phyloP scores from a whole-genome alignment of 2,888 invertebrate genomes.

The Monochamus alternatus region DNA sequence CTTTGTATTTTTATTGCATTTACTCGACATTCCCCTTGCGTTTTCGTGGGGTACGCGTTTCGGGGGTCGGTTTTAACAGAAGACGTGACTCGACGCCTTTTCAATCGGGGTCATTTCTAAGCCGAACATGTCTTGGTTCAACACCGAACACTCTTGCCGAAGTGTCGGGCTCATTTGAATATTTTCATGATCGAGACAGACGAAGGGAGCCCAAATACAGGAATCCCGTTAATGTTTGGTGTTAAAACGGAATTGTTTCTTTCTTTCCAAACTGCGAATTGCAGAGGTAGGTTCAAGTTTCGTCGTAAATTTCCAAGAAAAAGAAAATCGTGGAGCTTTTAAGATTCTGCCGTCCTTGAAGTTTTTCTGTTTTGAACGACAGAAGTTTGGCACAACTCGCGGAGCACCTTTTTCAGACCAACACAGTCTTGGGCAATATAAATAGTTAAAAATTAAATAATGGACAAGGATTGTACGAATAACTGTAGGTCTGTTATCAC shows the following conservation, averaged over 20 bases:
- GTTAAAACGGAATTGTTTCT: constrained; percentile 14
- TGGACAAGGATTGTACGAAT: too few species aligned
- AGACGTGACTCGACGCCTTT: constrained; percentile 64
- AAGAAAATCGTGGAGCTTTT: too few species aligned
- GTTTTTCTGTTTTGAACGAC: too few species aligned
- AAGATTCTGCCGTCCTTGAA: too few species aligned
- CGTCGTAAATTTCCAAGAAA: not conserved
- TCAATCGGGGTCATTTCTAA: constrained; percentile 68
- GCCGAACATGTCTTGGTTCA: constrained; percentile 64
- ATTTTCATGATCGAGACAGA: constrained; percentile 43
- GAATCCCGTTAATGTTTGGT: not conserved
- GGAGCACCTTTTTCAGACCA: too few species aligned
- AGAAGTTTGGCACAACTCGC: too few species aligned
- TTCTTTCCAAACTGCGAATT: not conserved
- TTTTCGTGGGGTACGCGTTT: constrained; percentile 24
- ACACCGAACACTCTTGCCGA: constrained; percentile 49
- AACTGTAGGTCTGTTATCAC: too few species aligned
- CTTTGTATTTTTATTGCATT: not conserved
- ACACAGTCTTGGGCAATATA: too few species aligned
- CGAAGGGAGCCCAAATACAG: not conserved
- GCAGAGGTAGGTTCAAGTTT: not conserved
- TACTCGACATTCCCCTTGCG: not conserved
- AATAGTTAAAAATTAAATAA: too few species aligned
- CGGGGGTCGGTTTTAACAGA: constrained; percentile 64
- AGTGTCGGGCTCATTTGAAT: constrained; percentile 56